Percentiles rank a stretch among this genome's conserved stretches.
These are phyloP conservation scores for Microtus richardsoni DNA, from an alignment of 2,113 vertebrate genomes.

Conservation along the genomic window DNA sequence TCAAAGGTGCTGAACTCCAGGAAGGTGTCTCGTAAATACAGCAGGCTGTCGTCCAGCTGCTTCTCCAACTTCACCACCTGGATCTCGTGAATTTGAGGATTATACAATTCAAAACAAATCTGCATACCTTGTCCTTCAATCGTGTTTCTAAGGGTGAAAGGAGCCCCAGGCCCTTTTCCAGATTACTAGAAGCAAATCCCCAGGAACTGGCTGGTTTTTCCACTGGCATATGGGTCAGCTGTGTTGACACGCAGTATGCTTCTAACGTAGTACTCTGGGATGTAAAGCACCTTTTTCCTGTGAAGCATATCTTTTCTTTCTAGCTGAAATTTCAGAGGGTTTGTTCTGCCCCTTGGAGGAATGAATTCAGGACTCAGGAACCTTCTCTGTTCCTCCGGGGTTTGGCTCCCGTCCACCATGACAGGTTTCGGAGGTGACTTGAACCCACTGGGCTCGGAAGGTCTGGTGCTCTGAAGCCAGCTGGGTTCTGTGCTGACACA, in stretches of 20 bases:
- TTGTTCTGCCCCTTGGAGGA: too few relatives aligned
- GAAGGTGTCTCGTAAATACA: conserved; percentile 95
- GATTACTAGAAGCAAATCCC: conserved; percentile 94
- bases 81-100: conserved; percentile 91
- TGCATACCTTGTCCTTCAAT: conserved; percentile 96
- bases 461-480: conserved; percentile 42
- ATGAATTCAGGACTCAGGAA: too few relatives aligned
- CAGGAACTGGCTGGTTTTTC: conserved; percentile 91
- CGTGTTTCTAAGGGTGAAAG: conserved; percentile 94
- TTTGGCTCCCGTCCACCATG: conserved; percentile 89
- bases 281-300: too few relatives aligned
- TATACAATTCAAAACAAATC: conserved; percentile 96
- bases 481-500: background rate
- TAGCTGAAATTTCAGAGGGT: too few relatives aligned
- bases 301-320: too few relatives aligned
- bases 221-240: conserved; percentile 87
- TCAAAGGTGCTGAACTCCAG: conserved; percentile 94
- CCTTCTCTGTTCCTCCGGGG: conserved; percentile 71
- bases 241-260: conserved; percentile 92
- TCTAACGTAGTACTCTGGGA: conserved; percentile 91
- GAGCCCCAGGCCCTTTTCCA: conserved; percentile 93
- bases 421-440: conserved; percentile 94
- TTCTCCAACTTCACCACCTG: conserved; percentile 96
- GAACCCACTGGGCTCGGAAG: conserved; percentile 86
- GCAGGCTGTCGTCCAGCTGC: conserved; percentile 93